Percentiles rank a stretch among this genome's conserved stretches.
phyloP scores from a whole-genome alignment of 2,888 invertebrate genomes.

The Phalangium opilio region DNA sequence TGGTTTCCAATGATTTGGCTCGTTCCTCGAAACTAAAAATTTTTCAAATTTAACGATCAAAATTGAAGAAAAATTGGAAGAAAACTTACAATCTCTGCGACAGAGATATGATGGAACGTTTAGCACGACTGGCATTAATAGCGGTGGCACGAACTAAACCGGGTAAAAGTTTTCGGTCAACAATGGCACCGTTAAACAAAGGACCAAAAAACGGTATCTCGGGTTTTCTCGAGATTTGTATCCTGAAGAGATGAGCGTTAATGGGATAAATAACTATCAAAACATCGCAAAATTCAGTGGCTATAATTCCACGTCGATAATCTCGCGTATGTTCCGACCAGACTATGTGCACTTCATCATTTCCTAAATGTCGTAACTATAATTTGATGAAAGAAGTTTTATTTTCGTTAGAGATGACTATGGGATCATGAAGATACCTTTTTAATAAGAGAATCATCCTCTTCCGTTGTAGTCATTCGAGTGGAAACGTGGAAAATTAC shows the following conservation, averaged over 20 bases:
- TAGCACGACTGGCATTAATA: constrained; percentile 77
- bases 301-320: constrained; percentile 89
- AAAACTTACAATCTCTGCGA: constrained; percentile 65
- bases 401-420: not conserved
- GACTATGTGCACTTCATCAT: constrained; percentile 96
- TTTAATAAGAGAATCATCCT: constrained; percentile 64
- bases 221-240: constrained; percentile 71
- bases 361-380: constrained; percentile 83
- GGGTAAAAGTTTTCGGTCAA: constrained; percentile 55
- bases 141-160: constrained; percentile 78
- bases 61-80: not conserved
- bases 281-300: constrained; percentile 98
- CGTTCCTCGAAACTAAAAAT: constrained; percentile 70
- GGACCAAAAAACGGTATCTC: constrained; percentile 92
- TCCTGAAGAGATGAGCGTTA: constrained; percentile 60
- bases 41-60: not conserved
- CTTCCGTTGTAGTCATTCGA: constrained; percentile 55
- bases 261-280: constrained; percentile 91
- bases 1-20: constrained; percentile 63
- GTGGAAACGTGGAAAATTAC: constrained; percentile 96
- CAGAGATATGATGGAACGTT: constrained; percentile 70
- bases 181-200: constrained; percentile 77
- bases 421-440: constrained; percentile 41
- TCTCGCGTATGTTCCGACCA: constrained; percentile 96
- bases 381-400: constrained; percentile 21